These are phyloP conservation scores for Rhinoderma darwinii DNA, from an alignment of 2,113 vertebrate genomes.

Conservation along the genomic window DNA sequence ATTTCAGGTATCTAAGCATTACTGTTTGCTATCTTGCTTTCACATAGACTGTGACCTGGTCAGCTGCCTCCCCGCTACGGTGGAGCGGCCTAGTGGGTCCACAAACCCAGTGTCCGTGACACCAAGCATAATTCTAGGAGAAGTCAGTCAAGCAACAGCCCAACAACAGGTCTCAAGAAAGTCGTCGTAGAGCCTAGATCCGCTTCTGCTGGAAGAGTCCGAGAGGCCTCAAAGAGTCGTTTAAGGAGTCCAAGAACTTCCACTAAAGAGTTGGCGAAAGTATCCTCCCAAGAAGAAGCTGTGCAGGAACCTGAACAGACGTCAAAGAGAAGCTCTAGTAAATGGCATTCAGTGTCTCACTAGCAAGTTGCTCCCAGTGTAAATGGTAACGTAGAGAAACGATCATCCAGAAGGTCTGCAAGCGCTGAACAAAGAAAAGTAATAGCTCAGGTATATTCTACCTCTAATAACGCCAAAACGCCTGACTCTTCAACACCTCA, in stretches of 20 bases:
- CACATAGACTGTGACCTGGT: too few species aligned
- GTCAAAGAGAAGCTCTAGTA: neutral
- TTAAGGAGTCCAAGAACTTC: neutral
- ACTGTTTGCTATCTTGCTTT: too few species aligned
- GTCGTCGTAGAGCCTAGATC: fast-evolving
- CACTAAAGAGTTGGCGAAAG: constrained; percentile 6
- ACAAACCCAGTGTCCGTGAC: too few species aligned
- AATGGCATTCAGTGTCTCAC: neutral
- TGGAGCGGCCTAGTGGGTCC: too few species aligned
- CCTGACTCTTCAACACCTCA: neutral
- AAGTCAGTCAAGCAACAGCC: constrained; percentile 42
- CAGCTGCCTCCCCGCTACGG: too few species aligned
- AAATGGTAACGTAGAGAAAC: constrained; percentile 20
- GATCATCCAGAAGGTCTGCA: constrained; percentile 54
- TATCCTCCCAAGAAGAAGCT: neutral
- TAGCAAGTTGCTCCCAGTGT: neutral
- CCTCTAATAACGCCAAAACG: fast-evolving
- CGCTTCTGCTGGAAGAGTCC: neutral
- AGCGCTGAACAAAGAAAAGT: constrained; percentile 62
- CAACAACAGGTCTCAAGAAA: neutral
- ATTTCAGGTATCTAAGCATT: too few species aligned
- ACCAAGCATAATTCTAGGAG: constrained; percentile 49
- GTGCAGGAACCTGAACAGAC: neutral
- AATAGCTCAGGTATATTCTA: constrained; percentile 47
- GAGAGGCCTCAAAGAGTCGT: constrained; percentile 43